A percentile compares a stretch with the other conserved stretches of the same genome.
phyloP scores from a whole-genome alignment of 2,113 vertebrate genomes.

The Regulus satrapa region DNA sequence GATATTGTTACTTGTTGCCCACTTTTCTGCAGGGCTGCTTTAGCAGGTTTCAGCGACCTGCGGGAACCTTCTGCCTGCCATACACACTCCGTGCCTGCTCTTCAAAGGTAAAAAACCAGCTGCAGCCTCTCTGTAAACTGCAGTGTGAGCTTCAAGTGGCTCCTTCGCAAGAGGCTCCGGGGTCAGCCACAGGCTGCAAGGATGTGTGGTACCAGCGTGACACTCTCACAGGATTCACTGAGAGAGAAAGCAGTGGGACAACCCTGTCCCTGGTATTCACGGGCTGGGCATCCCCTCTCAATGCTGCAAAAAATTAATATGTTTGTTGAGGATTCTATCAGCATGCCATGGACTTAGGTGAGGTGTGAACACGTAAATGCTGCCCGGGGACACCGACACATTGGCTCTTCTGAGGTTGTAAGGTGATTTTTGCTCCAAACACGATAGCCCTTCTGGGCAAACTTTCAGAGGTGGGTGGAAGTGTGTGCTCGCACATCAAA shows the following conservation, averaged over 20 bases:
- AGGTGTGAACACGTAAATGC: background rate
- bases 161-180: background rate
- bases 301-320: background rate
- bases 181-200: background rate
- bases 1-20: background rate
- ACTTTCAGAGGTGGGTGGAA: background rate
- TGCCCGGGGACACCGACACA: background rate
- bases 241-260: background rate
- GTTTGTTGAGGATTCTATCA: background rate
- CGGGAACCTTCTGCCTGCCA: background rate
- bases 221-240: background rate
- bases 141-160: background rate
- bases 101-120: background rate
- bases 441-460: background rate
- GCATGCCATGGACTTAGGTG: background rate
- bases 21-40: background rate
- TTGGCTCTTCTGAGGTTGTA: background rate
- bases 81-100: background rate
- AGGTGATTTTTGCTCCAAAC: background rate
- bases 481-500: constrained; percentile 34
- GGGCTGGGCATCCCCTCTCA: background rate
- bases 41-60: background rate
- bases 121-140: background rate
- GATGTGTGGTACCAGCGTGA: background rate
- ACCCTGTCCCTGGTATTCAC: background rate